Base-by-base conservation (phyloP, 2,797 vertebrate genomes). In the Peromyscus eremicus region DNA sequence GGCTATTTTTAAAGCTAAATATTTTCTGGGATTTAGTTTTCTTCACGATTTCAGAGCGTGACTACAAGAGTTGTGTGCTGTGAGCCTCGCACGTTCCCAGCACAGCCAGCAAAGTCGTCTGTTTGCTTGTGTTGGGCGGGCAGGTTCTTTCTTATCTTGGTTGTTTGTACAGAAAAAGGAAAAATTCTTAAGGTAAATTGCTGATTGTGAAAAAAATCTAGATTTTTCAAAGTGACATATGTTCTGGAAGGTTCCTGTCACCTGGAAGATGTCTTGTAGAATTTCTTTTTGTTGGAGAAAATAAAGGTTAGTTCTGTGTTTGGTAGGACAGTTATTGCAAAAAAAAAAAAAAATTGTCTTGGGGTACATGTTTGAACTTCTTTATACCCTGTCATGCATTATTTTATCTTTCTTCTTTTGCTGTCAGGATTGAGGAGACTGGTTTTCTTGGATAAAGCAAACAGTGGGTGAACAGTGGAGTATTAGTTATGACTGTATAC, bases 361-460 rank as follows among this genome's bases (percentile, higher is more conserved):
- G 75, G 88, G 16, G 2, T 60, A 37, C 17, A 49, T 37, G 5
- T 12, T 19, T 86, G 14, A 49, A 37, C 70, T 87, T 80, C 11
- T 92, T 92, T 80, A 5, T 49, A 79, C 16, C 49, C 73, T 87
- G 21, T 75, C n/a, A 40, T 76, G 8, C 37, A 2, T 71, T 19
- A 8, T 32, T 87, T 75, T 81, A 23, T 13, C 11, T 80, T 94
- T 55, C 52, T 55, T 55, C 16, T 19, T 68, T 64, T 37, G 21
- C 80, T 73, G 62, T 93, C 46, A 49, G 23, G 46, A 91, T 93
- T 80, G 92, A 95, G 92, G 79, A 80, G 70, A 92, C 11, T 93
- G 25, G 25, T 77, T 94, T 96, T 98, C 81, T 93, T 96, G 66
- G 57, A 19, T 93, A 81, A 97, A 88, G 40, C 92, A 85, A 91